Conservation (phyloP, 1,140 invertebrate species). For the Vanessa tameamea region DNA sequence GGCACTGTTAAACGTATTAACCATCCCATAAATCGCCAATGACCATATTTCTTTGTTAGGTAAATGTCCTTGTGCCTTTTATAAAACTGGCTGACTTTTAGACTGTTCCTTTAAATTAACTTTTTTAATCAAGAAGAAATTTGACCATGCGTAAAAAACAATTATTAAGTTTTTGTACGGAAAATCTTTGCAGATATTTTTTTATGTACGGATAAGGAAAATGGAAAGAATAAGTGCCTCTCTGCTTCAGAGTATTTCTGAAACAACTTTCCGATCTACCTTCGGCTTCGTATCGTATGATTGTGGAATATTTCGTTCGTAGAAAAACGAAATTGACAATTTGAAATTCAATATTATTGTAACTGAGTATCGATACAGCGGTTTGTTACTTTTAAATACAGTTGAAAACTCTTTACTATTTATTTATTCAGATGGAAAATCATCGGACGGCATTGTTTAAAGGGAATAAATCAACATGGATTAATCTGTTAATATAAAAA, state of each 20-base stretch:
- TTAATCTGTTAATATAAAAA: background rate
- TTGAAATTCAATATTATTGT: slow-evolving; percentile 31
- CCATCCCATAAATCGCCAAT: no score
- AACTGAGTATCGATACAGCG: slow-evolving; percentile 2
- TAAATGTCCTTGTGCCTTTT: no score
- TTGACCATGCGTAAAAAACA: background rate
- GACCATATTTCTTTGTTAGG: no score
- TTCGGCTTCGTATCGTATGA: background rate
- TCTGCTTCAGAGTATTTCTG: background rate
- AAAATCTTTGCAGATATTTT: background rate
- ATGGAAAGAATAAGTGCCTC: background rate
- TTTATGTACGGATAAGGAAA: slow-evolving; percentile 13
- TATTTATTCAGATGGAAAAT: slow-evolving; percentile 25
- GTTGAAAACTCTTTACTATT: slow-evolving; percentile 13
- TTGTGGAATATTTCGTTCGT: slow-evolving; percentile 3
- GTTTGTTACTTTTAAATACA: slow-evolving; percentile 31
- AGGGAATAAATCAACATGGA: background rate
- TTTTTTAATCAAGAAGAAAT: no score
- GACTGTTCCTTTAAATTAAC: no score
- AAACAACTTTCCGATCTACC: slow-evolving; percentile 15
- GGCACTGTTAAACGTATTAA: no score
- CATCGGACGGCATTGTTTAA: background rate
- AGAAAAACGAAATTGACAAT: slow-evolving; percentile 28
- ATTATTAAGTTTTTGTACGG: background rate
- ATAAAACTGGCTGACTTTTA: no score